phyloP scores from a whole-genome alignment of 2,797 vertebrate species.

The Mormyrops attenuatus region DNA sequence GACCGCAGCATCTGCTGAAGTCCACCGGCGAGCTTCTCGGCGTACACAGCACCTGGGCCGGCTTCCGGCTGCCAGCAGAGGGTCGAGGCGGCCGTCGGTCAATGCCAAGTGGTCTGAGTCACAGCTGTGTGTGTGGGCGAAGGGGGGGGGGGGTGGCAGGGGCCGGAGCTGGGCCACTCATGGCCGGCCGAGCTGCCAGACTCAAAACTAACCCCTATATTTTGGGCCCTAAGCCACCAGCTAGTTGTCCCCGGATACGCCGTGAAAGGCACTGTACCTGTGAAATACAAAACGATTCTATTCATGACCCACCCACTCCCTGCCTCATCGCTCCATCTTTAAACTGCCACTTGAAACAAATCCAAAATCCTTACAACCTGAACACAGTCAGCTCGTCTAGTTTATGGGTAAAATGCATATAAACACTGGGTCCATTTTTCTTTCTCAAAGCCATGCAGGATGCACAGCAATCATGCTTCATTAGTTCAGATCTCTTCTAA shows the following conservation, averaged over 20 bases:
- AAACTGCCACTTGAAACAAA: background rate
- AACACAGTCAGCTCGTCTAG: background rate
- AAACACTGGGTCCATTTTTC: background rate
- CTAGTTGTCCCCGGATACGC: background rate
- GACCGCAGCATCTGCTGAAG: background rate
- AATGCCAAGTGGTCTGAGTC: slow-evolving; percentile 1
- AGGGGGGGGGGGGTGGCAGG: background rate
- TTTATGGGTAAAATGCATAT: background rate
- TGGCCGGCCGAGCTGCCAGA: background rate
- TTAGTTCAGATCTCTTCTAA: background rate
- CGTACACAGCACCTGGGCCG: background rate
- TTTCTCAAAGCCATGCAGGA: background rate
- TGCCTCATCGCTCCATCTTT: background rate
- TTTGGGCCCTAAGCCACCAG: background rate
- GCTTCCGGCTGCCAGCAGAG: background rate
- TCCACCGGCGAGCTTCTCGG: background rate
- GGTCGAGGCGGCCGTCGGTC: background rate
- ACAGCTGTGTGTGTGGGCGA: background rate
- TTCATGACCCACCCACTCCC: background rate
- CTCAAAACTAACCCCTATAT: background rate
- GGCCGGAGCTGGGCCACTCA: background rate
- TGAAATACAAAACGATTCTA: background rate
- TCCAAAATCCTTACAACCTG: background rate
- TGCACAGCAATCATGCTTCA: background rate
- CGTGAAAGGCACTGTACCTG: background rate